Conservation (phyloP, 2,113 vertebrate genomes). For the Rhynchopsitta pachyrhyncha region DNA sequence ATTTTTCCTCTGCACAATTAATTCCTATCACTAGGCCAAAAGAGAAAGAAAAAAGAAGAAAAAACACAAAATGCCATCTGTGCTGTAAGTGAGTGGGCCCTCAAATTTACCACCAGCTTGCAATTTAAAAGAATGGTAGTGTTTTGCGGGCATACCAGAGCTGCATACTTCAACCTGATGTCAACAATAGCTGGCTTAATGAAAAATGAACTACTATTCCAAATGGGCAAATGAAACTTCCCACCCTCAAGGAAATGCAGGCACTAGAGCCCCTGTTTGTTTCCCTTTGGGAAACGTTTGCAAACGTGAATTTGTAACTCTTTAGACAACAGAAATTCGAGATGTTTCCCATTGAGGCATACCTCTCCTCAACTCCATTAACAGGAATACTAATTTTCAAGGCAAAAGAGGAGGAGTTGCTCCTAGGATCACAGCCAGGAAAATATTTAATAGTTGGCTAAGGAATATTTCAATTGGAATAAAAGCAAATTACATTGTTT, state of each 20-base stretch:
- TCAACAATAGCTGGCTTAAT: slow-evolving; percentile 33
- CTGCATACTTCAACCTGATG: slow-evolving; percentile 50
- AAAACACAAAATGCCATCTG: slow-evolving; percentile 32
- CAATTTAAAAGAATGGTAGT: slow-evolving; percentile 32
- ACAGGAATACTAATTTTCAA: slow-evolving; percentile 24
- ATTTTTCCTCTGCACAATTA: slow-evolving; percentile 20
- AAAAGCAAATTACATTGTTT: slow-evolving; percentile 61
- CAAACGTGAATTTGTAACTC: background rate
- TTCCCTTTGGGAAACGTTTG: background rate
- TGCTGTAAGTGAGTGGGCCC: slow-evolving; percentile 48
- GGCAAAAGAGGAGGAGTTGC: slow-evolving; percentile 26
- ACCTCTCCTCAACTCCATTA: background rate
- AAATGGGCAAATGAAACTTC: slow-evolving; percentile 36
- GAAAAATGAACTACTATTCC: slow-evolving; percentile 22
- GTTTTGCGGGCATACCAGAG: slow-evolving; percentile 21
- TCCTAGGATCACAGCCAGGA: slow-evolving; percentile 51
- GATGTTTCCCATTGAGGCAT: background rate
- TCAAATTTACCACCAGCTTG: slow-evolving; percentile 25
- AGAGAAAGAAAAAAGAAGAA: background rate
- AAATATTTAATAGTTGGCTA: slow-evolving; percentile 52
- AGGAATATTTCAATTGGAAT: slow-evolving; percentile 57
- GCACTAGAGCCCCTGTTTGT: background rate
- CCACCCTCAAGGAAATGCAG: slow-evolving; percentile 52
- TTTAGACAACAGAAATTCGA: background rate
- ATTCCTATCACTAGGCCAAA: slow-evolving; percentile 11